Evolutionary conservation across 2,888 invertebrate genomes (phyloP).

Genomic region (Acronicta leporina): DNA sequence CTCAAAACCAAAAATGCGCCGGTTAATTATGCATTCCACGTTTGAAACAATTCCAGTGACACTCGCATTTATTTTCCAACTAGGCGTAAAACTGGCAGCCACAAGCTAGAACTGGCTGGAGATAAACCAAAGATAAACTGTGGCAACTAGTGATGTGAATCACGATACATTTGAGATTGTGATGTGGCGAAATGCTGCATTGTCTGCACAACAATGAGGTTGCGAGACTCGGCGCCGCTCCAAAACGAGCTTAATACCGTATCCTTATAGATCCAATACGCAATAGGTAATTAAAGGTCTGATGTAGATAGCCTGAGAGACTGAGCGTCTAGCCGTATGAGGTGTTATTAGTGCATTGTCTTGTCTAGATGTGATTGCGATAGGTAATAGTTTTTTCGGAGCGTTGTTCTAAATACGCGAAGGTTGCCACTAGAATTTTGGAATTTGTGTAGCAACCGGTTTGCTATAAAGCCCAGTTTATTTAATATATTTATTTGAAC

Average conservation of each 20-base stretch:
- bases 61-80: constrained; percentile 21
- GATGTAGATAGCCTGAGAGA: constrained; percentile 51
- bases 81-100: constrained; percentile 12
- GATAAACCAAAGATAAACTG: constrained; percentile 27
- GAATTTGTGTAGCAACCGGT: too few species aligned
- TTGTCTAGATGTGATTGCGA: background rate
- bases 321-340: constrained; percentile 20
- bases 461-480: too few species aligned
- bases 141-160: constrained; percentile 57
- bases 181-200: constrained; percentile 51
- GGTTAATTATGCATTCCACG: constrained; percentile 44
- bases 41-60: constrained; percentile 2
- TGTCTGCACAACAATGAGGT: constrained; percentile 56
- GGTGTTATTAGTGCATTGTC: background rate
- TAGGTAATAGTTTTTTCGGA: background rate
- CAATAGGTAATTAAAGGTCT: constrained; percentile 53
- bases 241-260: constrained; percentile 45
- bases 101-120: constrained; percentile 18
- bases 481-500: too few species aligned
- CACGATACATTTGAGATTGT: constrained; percentile 53
- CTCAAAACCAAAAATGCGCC: background rate
- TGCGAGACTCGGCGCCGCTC: constrained; percentile 33
- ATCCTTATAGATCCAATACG: constrained; percentile 47
- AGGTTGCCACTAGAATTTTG: too few species aligned
- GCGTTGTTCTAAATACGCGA: background rate